Evolutionary conservation across 1,140 invertebrate genomes (phyloP), one percentile per base, ranked within the genome.

Genomic region (Homalodisca vitripennis): DNA sequence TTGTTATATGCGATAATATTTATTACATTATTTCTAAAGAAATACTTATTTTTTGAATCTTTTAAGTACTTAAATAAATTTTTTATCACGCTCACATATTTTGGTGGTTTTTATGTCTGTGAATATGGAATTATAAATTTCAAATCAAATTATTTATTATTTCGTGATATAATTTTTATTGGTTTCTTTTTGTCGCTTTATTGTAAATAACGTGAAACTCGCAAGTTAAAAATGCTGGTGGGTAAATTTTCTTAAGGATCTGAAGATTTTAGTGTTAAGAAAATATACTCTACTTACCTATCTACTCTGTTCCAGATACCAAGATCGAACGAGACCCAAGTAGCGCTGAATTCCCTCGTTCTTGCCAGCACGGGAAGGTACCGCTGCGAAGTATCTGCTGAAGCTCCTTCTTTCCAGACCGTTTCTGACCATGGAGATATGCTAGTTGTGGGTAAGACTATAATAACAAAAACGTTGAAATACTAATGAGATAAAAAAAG

Each of bases 351-450:
- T 14, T 66, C 60, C 1, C 47, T 70, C 22, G 32, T 66, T 17
- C 68, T 70, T 3, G 47, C 46, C 30, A 66, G 55, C 48, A 66
- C 75, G 1, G 82, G 82, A n/a, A 74, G 75, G 26, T 84, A 82
- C 73, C 74, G 79, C 32, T 84, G 82, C 70, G 82, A 84, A 73
- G 80, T 83, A 27, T 82, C 82, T 1, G 81, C 80, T 0, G 82
- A 84, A 73, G 81, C 81, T 2, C 89, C 90, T 17, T 86, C 83
- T 67, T 92, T 92, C 78, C 85, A 87, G n/a, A n/a, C n/a, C n/a
- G n/a, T n/a, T n/a, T n/a, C n/a, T n/a, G n/a, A n/a, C n/a, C n/a
- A n/a, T n/a, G 77, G 64, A 2, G 32, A 32, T 26, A 20, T 66
- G 29, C 64, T 41, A 29, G 64, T 66, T 6, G 64, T 66, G 20